These are phyloP conservation scores for Schizopygopsis malacanthus DNA, from an alignment of 2,797 vertebrate genomes.

Conservation along the genomic window DNA sequence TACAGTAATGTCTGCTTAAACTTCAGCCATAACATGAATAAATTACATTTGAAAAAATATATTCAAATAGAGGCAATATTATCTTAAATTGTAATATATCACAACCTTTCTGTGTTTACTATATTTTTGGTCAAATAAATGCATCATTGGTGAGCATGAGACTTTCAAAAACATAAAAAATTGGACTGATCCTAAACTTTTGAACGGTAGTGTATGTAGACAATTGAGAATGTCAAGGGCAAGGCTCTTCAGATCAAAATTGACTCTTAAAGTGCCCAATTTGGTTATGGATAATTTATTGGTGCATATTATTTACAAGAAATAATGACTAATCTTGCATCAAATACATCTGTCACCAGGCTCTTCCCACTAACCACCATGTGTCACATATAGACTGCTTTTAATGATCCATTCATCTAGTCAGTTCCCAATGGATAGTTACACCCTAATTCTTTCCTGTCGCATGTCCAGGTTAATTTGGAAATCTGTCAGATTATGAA, in stretches of 20 bases:
- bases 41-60: neutral
- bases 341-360: neutral
- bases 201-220: neutral
- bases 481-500: neutral
- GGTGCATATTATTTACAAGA: neutral
- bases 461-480: slow-evolving; percentile 13
- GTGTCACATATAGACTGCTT: neutral
- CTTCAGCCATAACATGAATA: neutral
- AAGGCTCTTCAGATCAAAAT: neutral
- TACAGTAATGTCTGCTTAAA: too few relatives aligned
- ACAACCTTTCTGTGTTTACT: too few relatives aligned
- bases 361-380: slow-evolving; percentile 12
- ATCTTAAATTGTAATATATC: neutral
- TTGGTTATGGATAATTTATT: neutral
- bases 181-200: neutral
- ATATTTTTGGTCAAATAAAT: neutral
- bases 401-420: neutral
- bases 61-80: neutral
- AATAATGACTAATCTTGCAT: neutral
- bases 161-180: neutral
- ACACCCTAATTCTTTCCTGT: neutral
- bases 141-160: neutral
- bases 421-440: neutral
- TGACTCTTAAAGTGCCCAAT: neutral
- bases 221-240: neutral